A percentile compares a stretch with the other conserved stretches of the same genome.
These are phyloP conservation scores for Erebia ligea DNA, from an alignment of 2,888 invertebrate genomes.

Conservation along the genomic window DNA sequence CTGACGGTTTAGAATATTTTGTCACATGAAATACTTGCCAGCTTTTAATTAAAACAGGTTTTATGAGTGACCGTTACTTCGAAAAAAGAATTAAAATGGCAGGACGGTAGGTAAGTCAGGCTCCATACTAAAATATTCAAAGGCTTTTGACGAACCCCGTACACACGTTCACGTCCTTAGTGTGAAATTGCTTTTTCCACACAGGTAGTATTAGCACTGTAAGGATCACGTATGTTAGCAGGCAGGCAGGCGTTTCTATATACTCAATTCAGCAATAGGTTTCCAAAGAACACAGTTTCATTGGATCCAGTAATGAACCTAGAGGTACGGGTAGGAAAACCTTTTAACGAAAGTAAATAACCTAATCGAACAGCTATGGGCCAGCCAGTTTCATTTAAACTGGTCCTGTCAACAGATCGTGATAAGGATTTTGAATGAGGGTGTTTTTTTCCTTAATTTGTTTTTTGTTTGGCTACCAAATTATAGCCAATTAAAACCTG, in stretches of 20 bases:
- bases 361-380: slow-evolving; percentile 21
- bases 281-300: slow-evolving; percentile 12
- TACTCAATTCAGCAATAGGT: not conserved
- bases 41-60: too few relatives aligned
- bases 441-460: not conserved
- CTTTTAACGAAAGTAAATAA: slow-evolving; percentile 16
- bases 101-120: too few relatives aligned
- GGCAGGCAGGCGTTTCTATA: too few relatives aligned
- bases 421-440: slow-evolving; percentile 11
- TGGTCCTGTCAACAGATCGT: slow-evolving; percentile 12
- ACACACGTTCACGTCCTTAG: too few relatives aligned
- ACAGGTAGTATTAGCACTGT: not conserved
- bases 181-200: too few relatives aligned
- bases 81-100: too few relatives aligned
- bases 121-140: too few relatives aligned
- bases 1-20: too few relatives aligned
- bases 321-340: not conserved
- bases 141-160: too few relatives aligned
- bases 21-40: too few relatives aligned
- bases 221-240: not conserved
- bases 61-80: too few relatives aligned
- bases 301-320: not conserved
- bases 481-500: not conserved
- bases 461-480: not conserved
- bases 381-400: slow-evolving; percentile 15